Evolutionary conservation across 2,797 vertebrate genomes (phyloP).

Genomic region (Crocidura indochinensis): DNA sequence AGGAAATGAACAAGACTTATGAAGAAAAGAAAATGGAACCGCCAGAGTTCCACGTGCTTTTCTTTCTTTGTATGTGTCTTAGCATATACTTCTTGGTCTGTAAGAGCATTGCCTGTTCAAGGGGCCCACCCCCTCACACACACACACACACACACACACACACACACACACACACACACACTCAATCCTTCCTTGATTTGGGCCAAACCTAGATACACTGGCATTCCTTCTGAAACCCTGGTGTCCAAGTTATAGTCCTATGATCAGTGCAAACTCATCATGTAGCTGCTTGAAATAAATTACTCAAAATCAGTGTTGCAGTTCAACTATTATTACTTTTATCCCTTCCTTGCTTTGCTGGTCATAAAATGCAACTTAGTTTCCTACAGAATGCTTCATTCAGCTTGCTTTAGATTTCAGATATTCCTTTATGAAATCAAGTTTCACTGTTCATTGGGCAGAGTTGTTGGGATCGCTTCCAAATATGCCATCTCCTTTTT

Average conservation of each 20-base stretch:
- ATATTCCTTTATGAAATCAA: slow-evolving; percentile 8
- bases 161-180: too few species aligned
- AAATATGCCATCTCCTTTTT: slow-evolving; percentile 62
- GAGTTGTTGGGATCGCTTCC: slow-evolving; percentile 51
- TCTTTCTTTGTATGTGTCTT: neutral
- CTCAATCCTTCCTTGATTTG: too few species aligned
- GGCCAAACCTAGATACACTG: neutral
- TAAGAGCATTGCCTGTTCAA: neutral
- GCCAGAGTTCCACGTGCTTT: neutral
- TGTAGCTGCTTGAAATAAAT: neutral
- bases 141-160: too few species aligned
- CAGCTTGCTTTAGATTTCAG: slow-evolving; percentile 21
- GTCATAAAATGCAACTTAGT: neutral
- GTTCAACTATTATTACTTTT: neutral
- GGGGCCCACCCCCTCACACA: neutral
- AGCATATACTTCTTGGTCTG: neutral
- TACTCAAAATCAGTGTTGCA: neutral
- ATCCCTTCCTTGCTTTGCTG: neutral
- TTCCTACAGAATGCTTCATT: slow-evolving; percentile 26
- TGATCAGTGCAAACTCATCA: neutral
- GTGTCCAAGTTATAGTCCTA: neutral
- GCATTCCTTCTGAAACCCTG: rapidly evolving
- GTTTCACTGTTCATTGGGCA: slow-evolving; percentile 58
- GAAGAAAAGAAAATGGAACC: neutral
- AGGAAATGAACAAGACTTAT: neutral